Conservation (phyloP, 2,797 vertebrate species). For the Argyrosomus regius region DNA sequence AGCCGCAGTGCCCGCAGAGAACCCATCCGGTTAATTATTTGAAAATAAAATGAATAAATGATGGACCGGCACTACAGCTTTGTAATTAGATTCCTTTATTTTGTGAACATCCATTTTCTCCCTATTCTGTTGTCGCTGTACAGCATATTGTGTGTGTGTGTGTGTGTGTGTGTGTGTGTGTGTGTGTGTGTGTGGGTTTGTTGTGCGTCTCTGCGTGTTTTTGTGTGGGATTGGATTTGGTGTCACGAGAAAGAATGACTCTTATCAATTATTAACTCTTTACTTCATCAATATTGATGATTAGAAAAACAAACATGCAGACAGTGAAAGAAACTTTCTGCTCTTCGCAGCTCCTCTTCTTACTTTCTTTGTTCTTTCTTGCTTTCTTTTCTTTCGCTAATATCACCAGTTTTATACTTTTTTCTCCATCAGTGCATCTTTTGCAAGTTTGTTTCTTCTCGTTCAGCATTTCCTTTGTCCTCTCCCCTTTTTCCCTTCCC, state of each 20-base stretch:
- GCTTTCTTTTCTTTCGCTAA: neutral
- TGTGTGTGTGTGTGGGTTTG: neutral
- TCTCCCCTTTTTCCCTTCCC: neutral
- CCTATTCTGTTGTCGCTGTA: neutral
- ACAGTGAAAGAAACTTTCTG: slow-evolving; percentile 3
- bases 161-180: neutral
- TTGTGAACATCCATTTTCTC: neutral
- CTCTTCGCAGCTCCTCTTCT: neutral
- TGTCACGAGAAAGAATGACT: neutral
- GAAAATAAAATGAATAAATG: neutral
- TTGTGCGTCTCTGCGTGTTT: neutral
- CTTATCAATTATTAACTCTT: slow-evolving; percentile 49
- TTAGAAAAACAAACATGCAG: slow-evolving; percentile 19
- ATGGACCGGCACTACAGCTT: neutral
- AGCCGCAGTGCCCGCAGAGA: no score
- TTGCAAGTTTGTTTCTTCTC: neutral
- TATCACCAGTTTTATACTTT: neutral
- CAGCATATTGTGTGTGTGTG: neutral
- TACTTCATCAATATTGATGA: slow-evolving; percentile 44
- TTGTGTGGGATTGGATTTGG: slow-evolving; percentile 20
- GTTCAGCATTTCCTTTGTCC: neutral
- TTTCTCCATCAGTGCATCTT: neutral
- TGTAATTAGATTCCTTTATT: slow-evolving; percentile 15
- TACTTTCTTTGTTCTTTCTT: neutral
- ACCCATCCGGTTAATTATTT: neutral